Percentiles rank a stretch among this genome's conserved stretches.
Conservation (phyloP, 37 sponge, comb jelly and placozoan genomes). For the Geodia barretti region DNA sequence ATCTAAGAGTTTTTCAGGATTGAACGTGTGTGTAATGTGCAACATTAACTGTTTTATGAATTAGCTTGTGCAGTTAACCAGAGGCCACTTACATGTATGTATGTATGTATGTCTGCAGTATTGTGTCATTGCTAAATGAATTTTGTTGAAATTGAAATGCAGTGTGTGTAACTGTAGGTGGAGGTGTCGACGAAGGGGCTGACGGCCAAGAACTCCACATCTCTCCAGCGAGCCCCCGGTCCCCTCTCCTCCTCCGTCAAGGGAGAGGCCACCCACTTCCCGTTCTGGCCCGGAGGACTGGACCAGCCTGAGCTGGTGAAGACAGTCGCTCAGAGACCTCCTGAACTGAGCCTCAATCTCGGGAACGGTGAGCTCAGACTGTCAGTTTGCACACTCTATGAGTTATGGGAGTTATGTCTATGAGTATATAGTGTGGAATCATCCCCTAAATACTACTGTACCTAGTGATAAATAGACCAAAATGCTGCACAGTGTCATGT, state of each 20-base stretch:
- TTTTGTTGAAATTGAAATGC: not conserved
- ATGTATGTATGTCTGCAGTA: not conserved
- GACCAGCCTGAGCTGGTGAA: slow-evolving; percentile 26
- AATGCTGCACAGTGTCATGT: too few relatives aligned
- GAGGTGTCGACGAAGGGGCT: slow-evolving; percentile 28
- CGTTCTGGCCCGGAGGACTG: slow-evolving; percentile 86
- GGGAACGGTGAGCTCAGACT: slow-evolving; percentile 18
- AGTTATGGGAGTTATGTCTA: too few relatives aligned
- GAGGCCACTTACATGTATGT: not conserved
- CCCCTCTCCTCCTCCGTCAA: slow-evolving; percentile 45
- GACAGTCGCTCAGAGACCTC: not conserved
- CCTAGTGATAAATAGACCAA: too few relatives aligned
- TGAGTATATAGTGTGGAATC: too few relatives aligned
- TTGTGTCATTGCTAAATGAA: not conserved
- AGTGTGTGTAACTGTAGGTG: slow-evolving; percentile 38
- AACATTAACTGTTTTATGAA: too few relatives aligned
- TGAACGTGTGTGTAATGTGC: too few relatives aligned
- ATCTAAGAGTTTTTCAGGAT: too few relatives aligned
- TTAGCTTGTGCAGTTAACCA: not conserved
- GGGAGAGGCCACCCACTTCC: slow-evolving; percentile 70
- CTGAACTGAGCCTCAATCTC: not conserved
- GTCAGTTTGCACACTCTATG: too few relatives aligned
- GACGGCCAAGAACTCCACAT: slow-evolving; percentile 77
- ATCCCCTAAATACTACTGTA: too few relatives aligned
- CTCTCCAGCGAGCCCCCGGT: slow-evolving; percentile 67